Conservation (phyloP, 2,888 invertebrate genomes). For the Cheilosia variabilis region DNA sequence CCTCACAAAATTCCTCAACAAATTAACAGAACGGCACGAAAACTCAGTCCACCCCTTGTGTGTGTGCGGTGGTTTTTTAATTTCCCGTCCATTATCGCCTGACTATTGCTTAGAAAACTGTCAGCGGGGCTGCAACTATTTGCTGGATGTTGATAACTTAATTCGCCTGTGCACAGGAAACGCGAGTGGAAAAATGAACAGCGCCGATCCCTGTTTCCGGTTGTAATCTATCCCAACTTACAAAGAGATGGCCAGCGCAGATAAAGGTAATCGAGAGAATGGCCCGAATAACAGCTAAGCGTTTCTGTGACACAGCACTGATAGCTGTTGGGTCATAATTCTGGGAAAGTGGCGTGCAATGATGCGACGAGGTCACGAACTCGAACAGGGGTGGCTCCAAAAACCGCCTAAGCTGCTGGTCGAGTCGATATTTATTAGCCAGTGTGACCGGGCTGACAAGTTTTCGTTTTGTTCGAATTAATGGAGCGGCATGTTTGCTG, state of each 20-base stretch:
- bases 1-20: slow-evolving; percentile 45
- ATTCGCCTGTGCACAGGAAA: slow-evolving; percentile 31
- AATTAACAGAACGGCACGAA: slow-evolving; percentile 59
- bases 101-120: slow-evolving; percentile 43
- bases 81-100: slow-evolving; percentile 56
- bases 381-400: slow-evolving; percentile 15
- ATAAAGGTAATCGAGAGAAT: slow-evolving; percentile 45
- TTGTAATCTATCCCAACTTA: slow-evolving; percentile 67
- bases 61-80: slow-evolving; percentile 50
- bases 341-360: slow-evolving; percentile 62
- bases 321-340: slow-evolving; percentile 60
- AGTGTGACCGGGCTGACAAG: slow-evolving; percentile 58
- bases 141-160: slow-evolving; percentile 58
- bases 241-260: slow-evolving; percentile 50
- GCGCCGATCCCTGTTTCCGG: slow-evolving; percentile 68
- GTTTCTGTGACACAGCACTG: slow-evolving; percentile 57
- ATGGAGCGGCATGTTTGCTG: slow-evolving; percentile 49
- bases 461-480: slow-evolving; percentile 69
- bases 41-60: slow-evolving; percentile 11
- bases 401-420: background rate
- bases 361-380: slow-evolving; percentile 63
- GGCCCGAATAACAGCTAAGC: slow-evolving; percentile 28
- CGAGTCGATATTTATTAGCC: slow-evolving; percentile 63
- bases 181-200: slow-evolving; percentile 26
- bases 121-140: slow-evolving; percentile 53